Evolutionary conservation across 1,140 invertebrate species (phyloP).

Genomic region (Lepidurus couesii): DNA sequence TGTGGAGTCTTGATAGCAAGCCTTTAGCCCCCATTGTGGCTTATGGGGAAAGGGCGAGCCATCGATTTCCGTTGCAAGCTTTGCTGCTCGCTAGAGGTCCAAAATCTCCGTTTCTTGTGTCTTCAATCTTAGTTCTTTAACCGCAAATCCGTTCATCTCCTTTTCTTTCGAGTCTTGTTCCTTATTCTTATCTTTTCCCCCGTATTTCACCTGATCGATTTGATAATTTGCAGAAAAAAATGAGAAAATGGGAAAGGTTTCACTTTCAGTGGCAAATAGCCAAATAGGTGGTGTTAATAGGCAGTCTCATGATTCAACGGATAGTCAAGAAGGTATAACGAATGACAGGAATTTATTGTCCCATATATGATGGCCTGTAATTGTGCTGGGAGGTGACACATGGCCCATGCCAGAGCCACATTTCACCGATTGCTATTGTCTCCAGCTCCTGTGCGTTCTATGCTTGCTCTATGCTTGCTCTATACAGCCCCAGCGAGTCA

Average conservation of each 20-base stretch:
- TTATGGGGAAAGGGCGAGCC: neutral
- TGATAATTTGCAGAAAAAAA: neutral
- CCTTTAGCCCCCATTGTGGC: slow-evolving; percentile 1
- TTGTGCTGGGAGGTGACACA: slow-evolving; percentile 8
- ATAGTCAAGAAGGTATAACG: neutral
- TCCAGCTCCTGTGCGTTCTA: neutral
- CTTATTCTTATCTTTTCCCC: neutral
- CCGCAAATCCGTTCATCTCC: neutral
- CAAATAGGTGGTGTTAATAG: too few relatives aligned
- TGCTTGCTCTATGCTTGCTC: neutral
- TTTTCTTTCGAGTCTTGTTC: neutral
- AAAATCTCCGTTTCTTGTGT: neutral
- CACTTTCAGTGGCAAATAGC: too few relatives aligned
- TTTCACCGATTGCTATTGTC: slow-evolving; percentile 22
- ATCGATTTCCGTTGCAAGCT: slow-evolving; percentile 21
- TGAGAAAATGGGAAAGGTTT: neutral
- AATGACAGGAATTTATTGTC: neutral
- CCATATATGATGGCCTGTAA: neutral
- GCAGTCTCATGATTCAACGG: neutral
- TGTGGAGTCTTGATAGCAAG: slow-evolving; percentile 7
- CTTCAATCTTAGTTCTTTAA: neutral
- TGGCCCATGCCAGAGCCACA: neutral
- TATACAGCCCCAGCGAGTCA: neutral
- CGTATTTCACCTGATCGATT: neutral
- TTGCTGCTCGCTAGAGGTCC: neutral